Evolutionary conservation across 2,888 invertebrate genomes (phyloP).

Genomic region (Acleris literana): DNA sequence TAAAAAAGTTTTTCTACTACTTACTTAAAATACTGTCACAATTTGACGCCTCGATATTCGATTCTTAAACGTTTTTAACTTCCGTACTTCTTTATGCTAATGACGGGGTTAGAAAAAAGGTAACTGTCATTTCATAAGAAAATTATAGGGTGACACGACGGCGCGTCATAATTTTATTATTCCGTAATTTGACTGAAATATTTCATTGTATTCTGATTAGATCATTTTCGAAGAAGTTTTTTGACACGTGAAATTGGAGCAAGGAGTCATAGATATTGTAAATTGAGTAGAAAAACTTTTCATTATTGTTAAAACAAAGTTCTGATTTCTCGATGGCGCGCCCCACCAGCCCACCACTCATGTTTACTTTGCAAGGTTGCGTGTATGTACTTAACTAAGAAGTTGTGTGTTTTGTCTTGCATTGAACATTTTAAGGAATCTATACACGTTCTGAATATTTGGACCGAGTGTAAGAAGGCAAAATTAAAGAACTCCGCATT

Average conservation of each 20-base stretch:
- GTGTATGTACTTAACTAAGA: no score
- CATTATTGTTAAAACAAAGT: no score
- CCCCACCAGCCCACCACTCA: no score
- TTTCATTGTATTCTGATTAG: conserved; percentile 17
- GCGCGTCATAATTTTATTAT: conserved; percentile 39
- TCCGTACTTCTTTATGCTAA: conserved; percentile 46
- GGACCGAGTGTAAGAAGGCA: no score
- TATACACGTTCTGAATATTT: no score
- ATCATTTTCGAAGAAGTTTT: conserved; percentile 9
- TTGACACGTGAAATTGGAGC: conserved; percentile 7
- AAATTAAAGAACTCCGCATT: no score
- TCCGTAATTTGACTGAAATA: conserved; percentile 21
- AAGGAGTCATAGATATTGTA: not conserved
- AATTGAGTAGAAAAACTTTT: not conserved
- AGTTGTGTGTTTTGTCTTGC: no score
- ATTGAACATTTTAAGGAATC: no score
- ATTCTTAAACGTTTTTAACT: conserved; percentile 24
- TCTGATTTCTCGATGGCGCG: no score
- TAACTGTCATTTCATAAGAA: conserved; percentile 46
- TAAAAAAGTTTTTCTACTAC: conserved; percentile 20
- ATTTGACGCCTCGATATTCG: conserved; percentile 20
- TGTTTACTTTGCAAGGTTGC: no score
- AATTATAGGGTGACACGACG: conserved; percentile 46
- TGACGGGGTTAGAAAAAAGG: conserved; percentile 41
- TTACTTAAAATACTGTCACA: conserved; percentile 5